Percentiles rank a stretch among this genome's conserved stretches.
These are phyloP conservation scores for Calypte anna DNA, from an alignment of 2,113 vertebrate genomes.

Conservation along the genomic window DNA sequence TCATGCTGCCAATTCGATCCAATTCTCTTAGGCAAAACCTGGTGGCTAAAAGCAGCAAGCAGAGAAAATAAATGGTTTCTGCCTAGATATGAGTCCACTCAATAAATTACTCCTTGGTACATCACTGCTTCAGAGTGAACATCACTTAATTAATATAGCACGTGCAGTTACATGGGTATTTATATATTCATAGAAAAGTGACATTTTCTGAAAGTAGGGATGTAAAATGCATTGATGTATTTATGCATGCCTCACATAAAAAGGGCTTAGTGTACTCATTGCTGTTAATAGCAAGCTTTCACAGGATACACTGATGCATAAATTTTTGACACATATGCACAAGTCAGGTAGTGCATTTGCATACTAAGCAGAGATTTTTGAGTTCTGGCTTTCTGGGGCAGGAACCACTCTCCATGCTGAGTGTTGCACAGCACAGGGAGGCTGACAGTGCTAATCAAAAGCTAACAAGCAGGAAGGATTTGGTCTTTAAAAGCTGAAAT, in stretches of 20 bases:
- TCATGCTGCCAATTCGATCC: not conserved
- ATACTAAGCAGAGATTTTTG: slow-evolving; percentile 23
- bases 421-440: not conserved
- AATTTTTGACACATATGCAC: slow-evolving; percentile 48
- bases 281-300: slow-evolving; percentile 39
- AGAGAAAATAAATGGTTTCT: slow-evolving; percentile 8
- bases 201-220: not conserved
- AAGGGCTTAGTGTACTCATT: not conserved
- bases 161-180: not conserved
- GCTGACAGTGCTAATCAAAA: slow-evolving; percentile 44
- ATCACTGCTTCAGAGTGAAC: not conserved
- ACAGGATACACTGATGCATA: not conserved
- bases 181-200: slow-evolving; percentile 33
- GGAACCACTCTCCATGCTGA: not conserved
- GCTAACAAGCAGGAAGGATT: slow-evolving; percentile 44
- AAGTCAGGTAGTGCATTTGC: slow-evolving; percentile 49
- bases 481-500: slow-evolving; percentile 55
- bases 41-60: not conserved
- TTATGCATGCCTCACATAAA: slow-evolving; percentile 31
- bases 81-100: not conserved
- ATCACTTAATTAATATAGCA: slow-evolving; percentile 29
- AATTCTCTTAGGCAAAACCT: not conserved
- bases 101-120: not conserved
- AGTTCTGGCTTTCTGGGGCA: slow-evolving; percentile 38
- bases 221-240: slow-evolving; percentile 40